Evolutionary conservation across 2,888 invertebrate species (phyloP), one percentile per base, ranked within the genome.

Genomic region (Schrankia costaestrigalis): DNA sequence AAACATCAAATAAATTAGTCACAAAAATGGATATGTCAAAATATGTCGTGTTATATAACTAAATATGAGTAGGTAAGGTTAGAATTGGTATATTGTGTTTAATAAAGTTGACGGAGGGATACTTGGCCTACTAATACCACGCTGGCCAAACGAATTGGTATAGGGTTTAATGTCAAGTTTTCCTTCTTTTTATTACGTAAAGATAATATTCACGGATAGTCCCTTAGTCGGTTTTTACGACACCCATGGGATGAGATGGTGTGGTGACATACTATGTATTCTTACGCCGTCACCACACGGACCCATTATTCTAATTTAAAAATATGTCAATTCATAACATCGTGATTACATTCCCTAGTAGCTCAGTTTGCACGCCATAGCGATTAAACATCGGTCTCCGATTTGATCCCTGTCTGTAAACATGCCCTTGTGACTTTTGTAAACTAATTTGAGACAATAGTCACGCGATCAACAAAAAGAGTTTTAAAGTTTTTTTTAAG

Each of bases 381-480:
- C 71, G 57, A 76, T 80, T 78, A 76, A 49, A 63, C 54, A 58
- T 57, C 56, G 56, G 66, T 67, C 63, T 58, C 63, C 46, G 62
- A 63, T 72, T 78, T 66, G 70, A 71, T 67, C 63, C 71, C 63
- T 46, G 43, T 14, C 38, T 33, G 41, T 46, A 43, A 56, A 56
- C 51, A 56, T 65, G 66, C 75, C 76, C 77, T 75, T 74, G 66
- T 70, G 71, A 71, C 77, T 78, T 78, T 75, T 56, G 51, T 51
- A 53, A 66, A 70, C 75, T 78, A 81, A 81, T 82, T 81, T 73
- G 58, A 56, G 49, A 57, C 55, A 60, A 65, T 45, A 49, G 69
- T 67, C 84, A 84, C 80, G 84, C 84, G 71, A 84, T 71, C 26
- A 39, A 42, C 48, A 49, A 54, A 45, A 46, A 29, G 19, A 41